Evolutionary conservation across 2,113 vertebrate genomes (phyloP).

Genomic region (Oreotrochilus melanogaster): DNA sequence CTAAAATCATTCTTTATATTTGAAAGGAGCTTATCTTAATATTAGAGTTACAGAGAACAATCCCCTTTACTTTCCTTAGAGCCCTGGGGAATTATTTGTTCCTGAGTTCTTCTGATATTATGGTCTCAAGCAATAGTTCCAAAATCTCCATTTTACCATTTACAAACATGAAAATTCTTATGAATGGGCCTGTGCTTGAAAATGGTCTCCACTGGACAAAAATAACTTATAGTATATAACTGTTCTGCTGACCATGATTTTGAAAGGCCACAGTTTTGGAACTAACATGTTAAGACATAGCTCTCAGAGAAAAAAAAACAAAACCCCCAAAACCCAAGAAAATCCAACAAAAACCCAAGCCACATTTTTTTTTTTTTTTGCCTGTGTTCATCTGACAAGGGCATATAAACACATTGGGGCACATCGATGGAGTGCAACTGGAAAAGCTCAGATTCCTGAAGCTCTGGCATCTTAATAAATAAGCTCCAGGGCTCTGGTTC

Average conservation of each 20-base stretch:
- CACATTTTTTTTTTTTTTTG: not conserved
- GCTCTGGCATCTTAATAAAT: not conserved
- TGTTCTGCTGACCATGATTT: not conserved
- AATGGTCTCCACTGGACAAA: not conserved
- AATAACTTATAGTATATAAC: not conserved
- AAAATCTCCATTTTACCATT: not conserved
- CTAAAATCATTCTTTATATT: not conserved
- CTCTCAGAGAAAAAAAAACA: not conserved
- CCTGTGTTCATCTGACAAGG: not conserved
- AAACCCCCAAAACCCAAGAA: not conserved
- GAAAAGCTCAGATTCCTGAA: not conserved
- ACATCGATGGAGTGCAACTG: not conserved
- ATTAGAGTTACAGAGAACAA: not conserved
- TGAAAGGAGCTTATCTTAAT: not conserved
- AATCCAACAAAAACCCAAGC: no score
- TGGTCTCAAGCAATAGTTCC: not conserved
- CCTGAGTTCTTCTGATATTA: not conserved
- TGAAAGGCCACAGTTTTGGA: not conserved
- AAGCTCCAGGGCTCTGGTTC: not conserved
- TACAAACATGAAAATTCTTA: not conserved
- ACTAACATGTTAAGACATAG: not conserved
- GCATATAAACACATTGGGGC: rapidly evolving
- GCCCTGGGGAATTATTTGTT: not conserved
- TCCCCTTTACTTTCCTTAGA: not conserved
- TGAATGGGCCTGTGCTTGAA: not conserved